These are phyloP conservation scores for Phyto melanocephala DNA, from an alignment of 2,888 invertebrate genomes.

Conservation along the genomic window DNA sequence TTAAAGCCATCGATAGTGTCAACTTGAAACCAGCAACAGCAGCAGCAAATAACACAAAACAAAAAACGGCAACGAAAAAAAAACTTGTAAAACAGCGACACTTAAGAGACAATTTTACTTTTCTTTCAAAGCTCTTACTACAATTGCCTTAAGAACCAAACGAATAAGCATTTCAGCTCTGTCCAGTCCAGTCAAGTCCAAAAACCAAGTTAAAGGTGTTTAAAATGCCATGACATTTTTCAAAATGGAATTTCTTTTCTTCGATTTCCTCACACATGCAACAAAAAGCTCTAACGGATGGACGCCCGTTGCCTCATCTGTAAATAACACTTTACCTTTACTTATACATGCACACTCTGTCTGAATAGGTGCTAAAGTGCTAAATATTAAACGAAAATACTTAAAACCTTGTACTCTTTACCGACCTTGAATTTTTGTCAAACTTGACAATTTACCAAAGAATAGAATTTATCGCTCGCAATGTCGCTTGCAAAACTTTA, in stretches of 20 bases:
- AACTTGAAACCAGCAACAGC: constrained; percentile 47
- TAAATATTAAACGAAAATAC: constrained; percentile 29
- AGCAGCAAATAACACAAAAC: constrained; percentile 18
- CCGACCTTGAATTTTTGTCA: constrained; percentile 69
- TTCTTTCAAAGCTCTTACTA: constrained; percentile 28
- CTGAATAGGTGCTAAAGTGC: constrained; percentile 50
- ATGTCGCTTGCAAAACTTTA: constrained; percentile 33
- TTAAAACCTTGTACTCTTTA: constrained; percentile 45
- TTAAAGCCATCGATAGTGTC: constrained; percentile 67
- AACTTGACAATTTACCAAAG: constrained; percentile 68
- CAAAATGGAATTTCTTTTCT: constrained; percentile 55
- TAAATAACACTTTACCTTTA: constrained; percentile 30
- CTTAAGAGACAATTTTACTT: constrained; percentile 53
- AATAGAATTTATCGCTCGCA: constrained; percentile 66
- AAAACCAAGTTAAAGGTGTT: constrained; percentile 60
- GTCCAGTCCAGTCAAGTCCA: constrained; percentile 34
- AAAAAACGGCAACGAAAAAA: background rate
- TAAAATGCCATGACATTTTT: constrained; percentile 65
- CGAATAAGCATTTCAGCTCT: no score
- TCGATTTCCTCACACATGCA: constrained; percentile 39
- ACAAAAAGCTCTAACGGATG: constrained; percentile 2
- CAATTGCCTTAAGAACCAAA: constrained; percentile 5
- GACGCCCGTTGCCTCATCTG: constrained; percentile 55
- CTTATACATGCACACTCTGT: background rate
- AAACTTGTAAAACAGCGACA: constrained; percentile 53